These are phyloP conservation scores for Aythya baeri DNA, from an alignment of 2,113 vertebrate species.

Conservation along the genomic window DNA sequence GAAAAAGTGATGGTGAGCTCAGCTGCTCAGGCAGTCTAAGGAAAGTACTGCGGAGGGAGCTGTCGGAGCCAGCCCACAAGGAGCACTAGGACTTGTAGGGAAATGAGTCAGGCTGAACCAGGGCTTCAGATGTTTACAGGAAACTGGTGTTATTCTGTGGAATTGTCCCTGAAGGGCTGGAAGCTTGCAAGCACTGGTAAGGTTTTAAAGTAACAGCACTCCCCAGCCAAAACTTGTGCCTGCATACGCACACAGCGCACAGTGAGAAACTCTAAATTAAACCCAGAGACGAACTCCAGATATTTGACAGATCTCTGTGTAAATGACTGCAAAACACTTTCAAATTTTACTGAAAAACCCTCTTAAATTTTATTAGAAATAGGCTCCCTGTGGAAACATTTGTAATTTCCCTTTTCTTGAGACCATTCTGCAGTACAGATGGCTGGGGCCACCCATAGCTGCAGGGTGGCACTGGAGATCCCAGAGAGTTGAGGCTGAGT, in stretches of 20 bases:
- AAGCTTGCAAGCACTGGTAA: background rate
- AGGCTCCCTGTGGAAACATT: background rate
- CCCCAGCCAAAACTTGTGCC: background rate
- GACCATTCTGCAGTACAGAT: background rate
- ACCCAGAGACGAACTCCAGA: background rate
- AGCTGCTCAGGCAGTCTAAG: background rate
- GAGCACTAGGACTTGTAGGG: background rate
- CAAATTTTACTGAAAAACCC: background rate
- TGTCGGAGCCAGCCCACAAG: fast-evolving
- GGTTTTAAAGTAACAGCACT: background rate
- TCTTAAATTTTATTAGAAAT: background rate
- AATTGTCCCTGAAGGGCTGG: background rate
- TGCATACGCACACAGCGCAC: background rate
- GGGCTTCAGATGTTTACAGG: background rate
- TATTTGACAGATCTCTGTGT: background rate
- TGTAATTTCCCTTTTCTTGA: background rate
- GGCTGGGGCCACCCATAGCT: background rate
- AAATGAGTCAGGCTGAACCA: background rate
- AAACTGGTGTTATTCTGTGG: background rate
- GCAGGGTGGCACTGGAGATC: background rate
- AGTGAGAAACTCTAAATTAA: background rate
- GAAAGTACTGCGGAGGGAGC: background rate
- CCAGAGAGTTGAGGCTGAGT: background rate
- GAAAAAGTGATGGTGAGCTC: background rate
- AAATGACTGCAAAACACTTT: background rate